phyloP scores from a whole-genome alignment of 2,113 vertebrate genomes.

The Pollachius pollachius region DNA sequence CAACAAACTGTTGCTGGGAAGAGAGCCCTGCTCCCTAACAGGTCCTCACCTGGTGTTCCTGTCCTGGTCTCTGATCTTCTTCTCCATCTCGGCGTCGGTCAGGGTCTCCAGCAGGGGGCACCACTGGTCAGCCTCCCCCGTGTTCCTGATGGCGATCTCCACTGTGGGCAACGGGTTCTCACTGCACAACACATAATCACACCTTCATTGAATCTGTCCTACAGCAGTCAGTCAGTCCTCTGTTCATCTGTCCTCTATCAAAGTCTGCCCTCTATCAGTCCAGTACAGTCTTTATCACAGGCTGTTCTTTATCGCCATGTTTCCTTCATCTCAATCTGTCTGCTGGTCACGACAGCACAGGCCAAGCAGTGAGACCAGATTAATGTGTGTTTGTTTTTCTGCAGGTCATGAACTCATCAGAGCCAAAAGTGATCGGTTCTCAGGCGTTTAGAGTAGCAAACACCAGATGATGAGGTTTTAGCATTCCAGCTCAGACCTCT shows the following conservation, averaged over 20 bases:
- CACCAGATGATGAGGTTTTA: not conserved
- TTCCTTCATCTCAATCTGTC: no score
- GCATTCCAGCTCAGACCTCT: no score
- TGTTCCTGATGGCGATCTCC: constrained; percentile 97
- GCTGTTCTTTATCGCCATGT: no score
- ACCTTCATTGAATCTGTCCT: no score
- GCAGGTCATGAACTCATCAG: not conserved
- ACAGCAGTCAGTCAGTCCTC: no score
- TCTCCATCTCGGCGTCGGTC: constrained; percentile 98
- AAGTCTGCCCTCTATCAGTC: not conserved
- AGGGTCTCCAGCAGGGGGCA: constrained; percentile 97
- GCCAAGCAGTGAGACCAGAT: not conserved
- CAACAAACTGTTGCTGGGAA: no score
- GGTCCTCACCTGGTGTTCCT: constrained; percentile 90
- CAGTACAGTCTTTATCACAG: no score
- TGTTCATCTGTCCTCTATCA: no score
- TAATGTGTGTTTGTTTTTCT: not conserved
- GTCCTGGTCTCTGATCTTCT: constrained; percentile 98
- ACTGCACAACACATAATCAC: constrained; percentile 54
- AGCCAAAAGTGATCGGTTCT: not conserved
- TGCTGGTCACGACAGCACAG: not conserved
- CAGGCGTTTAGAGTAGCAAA: not conserved
- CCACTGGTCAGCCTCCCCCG: constrained; percentile 97
- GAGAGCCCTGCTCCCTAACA: not conserved
- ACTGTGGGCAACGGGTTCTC: constrained; percentile 96